Percentiles rank a stretch among this genome's conserved stretches.
These are phyloP conservation scores for Chrysolina oricalcia DNA, from an alignment of 2,888 invertebrate genomes.

Conservation along the genomic window DNA sequence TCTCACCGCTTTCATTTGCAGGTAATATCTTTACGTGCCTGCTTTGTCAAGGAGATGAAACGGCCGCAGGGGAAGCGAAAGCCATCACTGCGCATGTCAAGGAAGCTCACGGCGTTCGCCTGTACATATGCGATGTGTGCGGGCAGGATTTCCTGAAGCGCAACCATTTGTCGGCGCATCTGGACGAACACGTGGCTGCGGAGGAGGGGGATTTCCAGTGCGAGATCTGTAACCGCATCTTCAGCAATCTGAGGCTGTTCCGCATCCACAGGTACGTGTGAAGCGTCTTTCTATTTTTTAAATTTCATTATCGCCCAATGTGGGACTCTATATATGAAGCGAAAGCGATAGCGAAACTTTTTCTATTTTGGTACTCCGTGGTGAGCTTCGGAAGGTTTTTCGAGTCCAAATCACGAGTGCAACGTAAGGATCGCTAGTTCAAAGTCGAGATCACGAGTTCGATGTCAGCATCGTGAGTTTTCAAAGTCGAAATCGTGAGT, in stretches of 20 bases:
- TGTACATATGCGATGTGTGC: constrained; percentile 83
- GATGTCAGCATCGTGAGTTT: no score
- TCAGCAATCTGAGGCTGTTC: constrained; percentile 76
- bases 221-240: constrained; percentile 78
- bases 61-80: constrained; percentile 74
- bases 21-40: constrained; percentile 75
- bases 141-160: constrained; percentile 78
- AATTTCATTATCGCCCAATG: no score
- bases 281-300: no score
- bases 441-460: no score
- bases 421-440: no score
- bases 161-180: constrained; percentile 78
- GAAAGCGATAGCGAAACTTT: no score
- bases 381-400: no score
- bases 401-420: no score
- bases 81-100: constrained; percentile 77
- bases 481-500: no score
- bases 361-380: no score
- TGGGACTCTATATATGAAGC: no score
- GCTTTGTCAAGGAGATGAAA: constrained; percentile 71
- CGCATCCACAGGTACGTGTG: constrained; percentile 74
- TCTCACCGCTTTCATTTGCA: constrained; percentile 52
- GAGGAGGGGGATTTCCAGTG: constrained; percentile 80
- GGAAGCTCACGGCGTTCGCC: constrained; percentile 73
- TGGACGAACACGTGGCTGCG: constrained; percentile 77